phyloP scores from a whole-genome alignment of 2,113 vertebrate species.

The Cnemophilus loriae region DNA sequence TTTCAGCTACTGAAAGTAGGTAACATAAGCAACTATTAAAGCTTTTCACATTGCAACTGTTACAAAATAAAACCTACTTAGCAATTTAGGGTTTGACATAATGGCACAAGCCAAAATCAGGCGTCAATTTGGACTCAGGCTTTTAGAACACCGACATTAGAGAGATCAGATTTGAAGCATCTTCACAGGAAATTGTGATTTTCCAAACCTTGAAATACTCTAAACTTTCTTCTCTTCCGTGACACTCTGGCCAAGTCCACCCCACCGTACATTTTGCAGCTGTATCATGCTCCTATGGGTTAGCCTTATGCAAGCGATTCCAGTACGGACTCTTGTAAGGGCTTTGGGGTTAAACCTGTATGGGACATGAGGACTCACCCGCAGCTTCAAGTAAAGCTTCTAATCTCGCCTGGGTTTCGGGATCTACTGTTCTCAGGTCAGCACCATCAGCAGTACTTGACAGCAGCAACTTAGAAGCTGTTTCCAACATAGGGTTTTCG shows the following conservation, averaged over 20 bases:
- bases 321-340: rapidly evolving
- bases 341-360: not conserved
- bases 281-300: not conserved
- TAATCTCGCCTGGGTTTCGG: conserved; percentile 95
- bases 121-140: rapidly evolving
- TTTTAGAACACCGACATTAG: rapidly evolving
- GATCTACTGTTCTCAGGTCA: conserved; percentile 96
- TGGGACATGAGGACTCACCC: conserved; percentile 72
- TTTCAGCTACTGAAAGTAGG: not conserved
- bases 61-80: not conserved
- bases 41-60: not conserved
- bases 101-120: too few species aligned
- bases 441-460: conserved; percentile 94
- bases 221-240: rapidly evolving
- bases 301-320: not conserved
- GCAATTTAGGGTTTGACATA: not conserved
- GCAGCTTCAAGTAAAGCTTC: conserved; percentile 97
- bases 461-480: conserved; percentile 92
- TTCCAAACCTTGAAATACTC: not conserved
- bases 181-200: not conserved
- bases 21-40: not conserved
- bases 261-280: rapidly evolving
- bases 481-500: conserved; percentile 98
- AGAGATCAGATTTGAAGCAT: not conserved
- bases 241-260: not conserved